Percentiles rank a stretch among this genome's conserved stretches.
Evolutionary conservation across 92 coral and sea anemone genomes (phyloP).

Genomic region (Actinernus sp.): DNA sequence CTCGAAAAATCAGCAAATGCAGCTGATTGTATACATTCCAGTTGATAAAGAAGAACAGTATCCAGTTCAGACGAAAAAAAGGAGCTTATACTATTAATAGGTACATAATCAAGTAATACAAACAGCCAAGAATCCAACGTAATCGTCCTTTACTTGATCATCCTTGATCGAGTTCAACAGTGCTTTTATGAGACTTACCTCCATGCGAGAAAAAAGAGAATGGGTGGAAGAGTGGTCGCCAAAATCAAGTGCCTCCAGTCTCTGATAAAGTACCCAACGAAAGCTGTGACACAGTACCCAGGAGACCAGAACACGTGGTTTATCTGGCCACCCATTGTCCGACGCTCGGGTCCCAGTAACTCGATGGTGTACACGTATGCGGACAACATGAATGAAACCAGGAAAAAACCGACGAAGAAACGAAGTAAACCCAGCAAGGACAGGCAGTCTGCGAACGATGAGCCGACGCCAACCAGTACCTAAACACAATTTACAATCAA

Average conservation of each 20-base stretch:
- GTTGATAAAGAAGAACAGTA: no score
- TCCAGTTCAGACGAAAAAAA: no score
- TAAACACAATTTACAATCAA: slow-evolving; percentile 5
- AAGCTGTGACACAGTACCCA: slow-evolving; percentile 34
- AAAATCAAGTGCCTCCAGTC: slow-evolving; percentile 47
- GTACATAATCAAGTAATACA: no score
- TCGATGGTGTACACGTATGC: slow-evolving; percentile 47
- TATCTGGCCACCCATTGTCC: slow-evolving; percentile 54
- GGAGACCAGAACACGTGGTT: slow-evolving; percentile 43
- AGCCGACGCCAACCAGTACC: slow-evolving; percentile 44
- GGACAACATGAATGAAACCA: slow-evolving; percentile 54
- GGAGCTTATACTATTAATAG: no score
- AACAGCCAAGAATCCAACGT: background rate
- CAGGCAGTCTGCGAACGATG: slow-evolving; percentile 54
- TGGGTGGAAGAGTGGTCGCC: slow-evolving; percentile 21
- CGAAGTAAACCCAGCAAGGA: slow-evolving; percentile 61
- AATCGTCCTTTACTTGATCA: no score
- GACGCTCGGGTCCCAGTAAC: slow-evolving; percentile 35
- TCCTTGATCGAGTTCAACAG: no score
- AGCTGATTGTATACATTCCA: no score
- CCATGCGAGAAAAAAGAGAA: slow-evolving; percentile 44
- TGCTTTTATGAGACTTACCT: slow-evolving; percentile 36
- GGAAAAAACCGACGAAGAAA: slow-evolving; percentile 49
- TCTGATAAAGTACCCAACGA: slow-evolving; percentile 43
- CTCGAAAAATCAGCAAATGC: no score